Evolutionary conservation across 2,888 invertebrate genomes (phyloP), one percentile per base, ranked within the genome.

Genomic region (Phortica magna): DNA sequence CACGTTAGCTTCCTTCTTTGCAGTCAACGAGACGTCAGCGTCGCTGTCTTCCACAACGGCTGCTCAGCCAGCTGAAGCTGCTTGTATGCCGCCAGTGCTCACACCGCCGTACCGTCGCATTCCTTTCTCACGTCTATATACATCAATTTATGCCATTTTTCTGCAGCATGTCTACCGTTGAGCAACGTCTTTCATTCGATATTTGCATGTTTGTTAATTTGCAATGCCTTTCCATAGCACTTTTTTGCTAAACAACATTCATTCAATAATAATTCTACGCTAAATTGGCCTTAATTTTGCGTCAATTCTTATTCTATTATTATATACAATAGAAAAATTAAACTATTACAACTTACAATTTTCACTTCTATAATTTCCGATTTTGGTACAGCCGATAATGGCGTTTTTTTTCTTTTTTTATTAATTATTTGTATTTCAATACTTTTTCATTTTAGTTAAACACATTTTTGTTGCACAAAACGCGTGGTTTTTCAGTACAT

Each of bases 331-430:
- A 42, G 1, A 39, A 5, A 48, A 48, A 65, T 68, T 68, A 42
- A 31, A 31, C 31, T 31, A 31, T 71, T 59, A 2, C 39, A 72
- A 72, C 72, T 72, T 72, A 72, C 72, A 72, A 53, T 72, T 72
- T 70, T 53, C 59, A 72, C 59, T 72, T 59, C 31, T 31, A 4
- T 4, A 4, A 31, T 31, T 41, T 42, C 39, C 42, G 42, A 41
- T 68, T 68, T 68, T 68, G 22, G 17, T 4, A 7, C 43, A 31
- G 5, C 31, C 31, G 1, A 31, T 31, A 31, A 31, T 31, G 10
- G 7, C 17, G 71, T n/a, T 53, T 17, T 72, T 72, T 71, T 71
- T 17, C 5, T 48, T 9, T 59, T 55, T 72, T 79, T 61, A 64
- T 64, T 64, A 31, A 39, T 19, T 22, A 64, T 74, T 71, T 67